A percentile compares a stretch with the other conserved stretches of the same genome.
Conservation (phyloP, 2,797 vertebrate species). For the Euphonia xanthogaster region DNA sequence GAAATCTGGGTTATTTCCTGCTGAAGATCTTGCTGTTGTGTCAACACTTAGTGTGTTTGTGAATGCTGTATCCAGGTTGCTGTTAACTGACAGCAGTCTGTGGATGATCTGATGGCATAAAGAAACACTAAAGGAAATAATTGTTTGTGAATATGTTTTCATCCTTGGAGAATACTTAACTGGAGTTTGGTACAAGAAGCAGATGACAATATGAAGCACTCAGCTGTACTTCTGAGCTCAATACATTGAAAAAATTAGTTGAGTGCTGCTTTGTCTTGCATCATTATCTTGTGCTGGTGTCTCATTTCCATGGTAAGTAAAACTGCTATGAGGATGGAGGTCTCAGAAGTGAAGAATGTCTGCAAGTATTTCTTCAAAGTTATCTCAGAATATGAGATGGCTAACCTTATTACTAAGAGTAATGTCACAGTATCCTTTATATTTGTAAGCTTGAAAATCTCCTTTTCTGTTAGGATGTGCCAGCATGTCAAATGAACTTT, state of each 20-base stretch:
- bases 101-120: background rate
- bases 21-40: background rate
- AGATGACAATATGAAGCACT: background rate
- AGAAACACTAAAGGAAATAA: background rate
- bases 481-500: background rate
- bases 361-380: background rate
- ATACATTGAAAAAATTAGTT: background rate
- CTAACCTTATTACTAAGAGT: background rate
- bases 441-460: conserved; percentile 4
- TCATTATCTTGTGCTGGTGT: background rate
- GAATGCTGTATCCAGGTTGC: background rate
- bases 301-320: background rate
- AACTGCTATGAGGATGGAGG: background rate
- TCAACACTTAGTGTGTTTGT: background rate
- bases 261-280: background rate
- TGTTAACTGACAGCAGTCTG: background rate
- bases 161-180: background rate
- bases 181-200: background rate
- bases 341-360: background rate
- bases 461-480: background rate
- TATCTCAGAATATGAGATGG: background rate
- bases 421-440: background rate
- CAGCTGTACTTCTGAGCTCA: background rate
- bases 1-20: background rate
- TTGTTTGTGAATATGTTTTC: background rate